Conservation (phyloP, 2,888 invertebrate species). For the Caenorhabditis sinica region DNA sequence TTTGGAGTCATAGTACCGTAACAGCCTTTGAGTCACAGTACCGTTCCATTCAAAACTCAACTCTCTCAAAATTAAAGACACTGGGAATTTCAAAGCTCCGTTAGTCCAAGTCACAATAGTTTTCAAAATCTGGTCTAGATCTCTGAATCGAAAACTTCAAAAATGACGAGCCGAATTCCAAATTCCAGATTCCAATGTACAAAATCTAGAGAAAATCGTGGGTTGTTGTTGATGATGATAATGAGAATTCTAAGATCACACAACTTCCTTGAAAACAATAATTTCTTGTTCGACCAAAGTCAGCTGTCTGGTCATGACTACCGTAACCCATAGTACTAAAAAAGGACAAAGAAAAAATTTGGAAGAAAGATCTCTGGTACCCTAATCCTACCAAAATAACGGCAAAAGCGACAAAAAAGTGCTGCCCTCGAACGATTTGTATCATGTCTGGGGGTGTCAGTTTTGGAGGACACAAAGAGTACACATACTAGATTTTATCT, state of each 20-base stretch:
- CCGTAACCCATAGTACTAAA: no score
- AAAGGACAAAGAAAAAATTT: no score
- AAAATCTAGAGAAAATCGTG: slow-evolving; percentile 5
- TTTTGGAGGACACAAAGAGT: slow-evolving; percentile 4
- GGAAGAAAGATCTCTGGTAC: not conserved
- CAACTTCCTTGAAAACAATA: not conserved
- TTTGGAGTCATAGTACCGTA: no score
- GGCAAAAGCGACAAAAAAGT: no score
- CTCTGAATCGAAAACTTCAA: not conserved
- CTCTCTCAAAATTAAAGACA: not conserved
- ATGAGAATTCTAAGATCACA: no score
- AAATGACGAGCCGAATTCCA: not conserved
- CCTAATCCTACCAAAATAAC: not conserved
- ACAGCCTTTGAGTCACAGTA: not conserved
- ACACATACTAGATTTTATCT: slow-evolving; percentile 2
- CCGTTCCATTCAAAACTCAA: no score
- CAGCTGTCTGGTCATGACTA: no score
- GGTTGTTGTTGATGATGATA: not conserved
- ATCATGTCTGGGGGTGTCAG: not conserved
- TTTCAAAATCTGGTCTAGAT: not conserved
- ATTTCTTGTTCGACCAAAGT: not conserved
- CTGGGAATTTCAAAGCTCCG: not conserved
- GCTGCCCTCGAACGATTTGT: not conserved
- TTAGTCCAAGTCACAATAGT: no score
- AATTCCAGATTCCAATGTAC: not conserved